phyloP scores from a whole-genome alignment of 2,113 vertebrate species.

The Pterocles gutturalis region DNA sequence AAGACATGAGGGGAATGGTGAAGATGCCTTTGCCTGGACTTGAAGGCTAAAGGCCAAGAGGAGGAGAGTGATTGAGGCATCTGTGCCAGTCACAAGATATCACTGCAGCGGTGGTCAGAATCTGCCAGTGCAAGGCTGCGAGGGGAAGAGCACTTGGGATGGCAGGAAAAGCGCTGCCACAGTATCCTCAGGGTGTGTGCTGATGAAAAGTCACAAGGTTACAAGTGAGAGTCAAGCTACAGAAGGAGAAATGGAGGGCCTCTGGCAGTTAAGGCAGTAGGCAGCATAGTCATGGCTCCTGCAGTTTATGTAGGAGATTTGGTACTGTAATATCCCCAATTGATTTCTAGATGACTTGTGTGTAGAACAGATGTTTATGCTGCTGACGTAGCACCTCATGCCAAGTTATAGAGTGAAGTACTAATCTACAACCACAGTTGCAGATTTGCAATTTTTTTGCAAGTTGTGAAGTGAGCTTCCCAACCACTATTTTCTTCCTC shows the following conservation, averaged over 20 bases:
- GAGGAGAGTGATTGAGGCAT: neutral
- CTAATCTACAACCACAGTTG: neutral
- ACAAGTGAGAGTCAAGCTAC: neutral
- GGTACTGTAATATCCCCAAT: neutral
- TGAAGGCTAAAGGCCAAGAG: neutral
- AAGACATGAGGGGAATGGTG: fast-evolving
- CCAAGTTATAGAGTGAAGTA: neutral
- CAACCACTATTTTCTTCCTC: neutral
- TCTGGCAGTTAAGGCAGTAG: neutral
- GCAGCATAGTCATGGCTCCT: neutral
- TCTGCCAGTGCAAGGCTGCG: neutral
- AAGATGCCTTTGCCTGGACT: neutral
- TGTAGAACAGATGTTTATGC: neutral
- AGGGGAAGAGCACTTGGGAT: neutral
- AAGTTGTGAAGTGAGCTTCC: constrained; percentile 17
- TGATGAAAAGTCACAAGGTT: neutral
- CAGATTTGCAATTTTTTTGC: constrained; percentile 23
- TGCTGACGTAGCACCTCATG: constrained; percentile 26
- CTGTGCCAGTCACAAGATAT: neutral
- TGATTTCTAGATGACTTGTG: neutral
- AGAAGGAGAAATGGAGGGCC: neutral
- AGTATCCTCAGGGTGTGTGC: fast-evolving
- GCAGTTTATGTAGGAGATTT: neutral
- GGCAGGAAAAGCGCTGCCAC: neutral
- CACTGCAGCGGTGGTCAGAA: neutral